phyloP scores from a whole-genome alignment of 2,113 vertebrate genomes.

The Melanerpes formicivorus region DNA sequence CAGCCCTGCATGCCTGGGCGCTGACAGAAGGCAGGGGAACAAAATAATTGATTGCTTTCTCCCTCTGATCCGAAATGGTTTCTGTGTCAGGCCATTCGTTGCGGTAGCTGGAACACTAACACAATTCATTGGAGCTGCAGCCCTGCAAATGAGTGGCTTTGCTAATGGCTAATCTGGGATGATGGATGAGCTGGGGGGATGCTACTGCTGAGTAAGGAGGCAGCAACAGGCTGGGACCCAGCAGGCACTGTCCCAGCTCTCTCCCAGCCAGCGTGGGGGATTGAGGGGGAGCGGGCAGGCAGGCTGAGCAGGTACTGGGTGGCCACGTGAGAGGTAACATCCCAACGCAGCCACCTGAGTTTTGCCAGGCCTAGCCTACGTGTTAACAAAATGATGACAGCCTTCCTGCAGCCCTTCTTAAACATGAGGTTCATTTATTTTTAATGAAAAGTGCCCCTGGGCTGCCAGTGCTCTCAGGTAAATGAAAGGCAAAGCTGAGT shows the following conservation, averaged over 20 bases:
- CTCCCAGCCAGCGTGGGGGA: neutral
- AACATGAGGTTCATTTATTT: neutral
- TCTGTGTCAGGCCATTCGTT: constrained; percentile 68
- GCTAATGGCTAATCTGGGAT: constrained; percentile 68
- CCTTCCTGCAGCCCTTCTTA: neutral
- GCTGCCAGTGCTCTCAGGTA: neutral
- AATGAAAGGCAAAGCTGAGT: neutral
- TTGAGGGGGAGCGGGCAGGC: neutral
- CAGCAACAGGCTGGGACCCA: constrained; percentile 23
- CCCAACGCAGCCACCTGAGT: neutral
- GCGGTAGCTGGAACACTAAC: constrained; percentile 70
- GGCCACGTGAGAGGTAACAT: accelerated
- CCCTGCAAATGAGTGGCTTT: constrained; percentile 62
- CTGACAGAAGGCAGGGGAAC: constrained; percentile 53
- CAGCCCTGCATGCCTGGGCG: neutral
- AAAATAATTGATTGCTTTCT: constrained; percentile 75
- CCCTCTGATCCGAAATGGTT: constrained; percentile 62
- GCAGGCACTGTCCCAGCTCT: neutral
- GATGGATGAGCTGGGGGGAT: constrained; percentile 69
- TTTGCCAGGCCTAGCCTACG: neutral
- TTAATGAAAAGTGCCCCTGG: neutral
- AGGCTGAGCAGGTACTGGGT: neutral
- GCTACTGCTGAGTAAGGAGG: constrained; percentile 72
- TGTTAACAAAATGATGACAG: neutral
- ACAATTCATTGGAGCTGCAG: constrained; percentile 68